Evolutionary conservation across 37 sponge, comb jelly and placozoan genomes (phyloP), one percentile per base, ranked within the genome.

Genomic region (Ianthella basta): DNA sequence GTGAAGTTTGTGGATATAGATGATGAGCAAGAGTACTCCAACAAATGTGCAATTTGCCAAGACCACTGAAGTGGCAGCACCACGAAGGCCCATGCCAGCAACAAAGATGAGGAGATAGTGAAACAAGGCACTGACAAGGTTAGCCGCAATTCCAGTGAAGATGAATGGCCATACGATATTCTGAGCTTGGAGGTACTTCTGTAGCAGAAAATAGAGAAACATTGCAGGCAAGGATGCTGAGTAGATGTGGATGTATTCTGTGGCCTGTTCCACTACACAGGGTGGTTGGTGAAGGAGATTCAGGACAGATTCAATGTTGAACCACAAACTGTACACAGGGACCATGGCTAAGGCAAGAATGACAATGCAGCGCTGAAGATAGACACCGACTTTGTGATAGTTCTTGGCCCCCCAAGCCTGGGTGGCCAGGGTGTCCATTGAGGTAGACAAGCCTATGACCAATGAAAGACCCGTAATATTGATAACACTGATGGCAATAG

Each of bases 101-200:
- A 83, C 80, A 79, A 60, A 80, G 32, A 91, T 79, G 35, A 91
- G 57, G 21, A 84, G 33, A 21, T 30, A 83, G 50, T 87, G 87
- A 10, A 82, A 41, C 27, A 73, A 30, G 33, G 64, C 84, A 87
- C 57, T 80, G 56, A 79, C 75, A 32, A 81, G 39, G 38, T 84
- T 87, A 30, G 55, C 40, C 0, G 66, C 18, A 19, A 78, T 0
- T 16, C 87, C 85, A 38, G 87, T 59, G 27, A 87, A 72, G 23
- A 84, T 79, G 55, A 87, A 91, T 8, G 84, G 87, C 80, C 60
- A 81, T 36, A 87, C 85, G 37, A 91, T 70, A 79, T 81, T 81
- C 88, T 91, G 89, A 56, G 91, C 83, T 63, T 91, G 91, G 32
- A 87, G 57, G 84, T 87, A 91, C 69, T 80, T 83, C 61, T 83